Conservation (phyloP, 1,140 invertebrate genomes). For the Hetaerina americana region DNA sequence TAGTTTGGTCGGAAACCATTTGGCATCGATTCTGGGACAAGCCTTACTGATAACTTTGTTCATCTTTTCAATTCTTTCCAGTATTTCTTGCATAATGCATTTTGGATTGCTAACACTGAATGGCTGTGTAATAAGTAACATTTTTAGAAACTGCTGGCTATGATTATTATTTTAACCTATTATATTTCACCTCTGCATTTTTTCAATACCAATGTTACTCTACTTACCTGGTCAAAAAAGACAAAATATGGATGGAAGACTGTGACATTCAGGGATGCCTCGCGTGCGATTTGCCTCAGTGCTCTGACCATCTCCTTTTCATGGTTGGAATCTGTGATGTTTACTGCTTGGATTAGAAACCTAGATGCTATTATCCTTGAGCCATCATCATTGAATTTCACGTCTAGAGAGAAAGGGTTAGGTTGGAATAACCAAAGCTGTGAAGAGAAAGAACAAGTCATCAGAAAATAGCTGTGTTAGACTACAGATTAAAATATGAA, state of each 20-base stretch:
- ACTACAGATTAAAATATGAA: no score
- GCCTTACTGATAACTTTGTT: no score
- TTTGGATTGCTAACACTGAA: no score
- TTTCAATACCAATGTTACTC: constrained; percentile 5
- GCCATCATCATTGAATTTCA: constrained; percentile 64
- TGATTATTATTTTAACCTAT: no score
- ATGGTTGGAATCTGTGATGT: constrained; percentile 77
- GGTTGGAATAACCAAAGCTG: constrained; percentile 57
- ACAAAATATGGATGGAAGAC: constrained; percentile 92
- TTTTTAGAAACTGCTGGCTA: no score
- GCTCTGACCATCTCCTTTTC: constrained; percentile 83
- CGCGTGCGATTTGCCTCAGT: constrained; percentile 59
- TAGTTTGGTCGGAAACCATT: no score
- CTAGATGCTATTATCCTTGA: constrained; percentile 66
- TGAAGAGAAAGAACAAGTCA: constrained; percentile 22
- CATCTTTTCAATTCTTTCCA: no score
- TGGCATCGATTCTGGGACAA: no score
- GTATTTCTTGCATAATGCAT: no score
- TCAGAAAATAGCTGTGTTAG: no score
- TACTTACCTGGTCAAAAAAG: constrained; percentile 79
- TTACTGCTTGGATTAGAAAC: constrained; percentile 78
- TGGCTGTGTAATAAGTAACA: no score
- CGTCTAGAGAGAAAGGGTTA: constrained; percentile 65
- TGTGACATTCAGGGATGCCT: constrained; percentile 68
- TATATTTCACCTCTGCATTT: no score